Evolutionary conservation across 2,888 invertebrate species (phyloP), one percentile per base, ranked within the genome.

Genomic region (Drosophila bunnanda): DNA sequence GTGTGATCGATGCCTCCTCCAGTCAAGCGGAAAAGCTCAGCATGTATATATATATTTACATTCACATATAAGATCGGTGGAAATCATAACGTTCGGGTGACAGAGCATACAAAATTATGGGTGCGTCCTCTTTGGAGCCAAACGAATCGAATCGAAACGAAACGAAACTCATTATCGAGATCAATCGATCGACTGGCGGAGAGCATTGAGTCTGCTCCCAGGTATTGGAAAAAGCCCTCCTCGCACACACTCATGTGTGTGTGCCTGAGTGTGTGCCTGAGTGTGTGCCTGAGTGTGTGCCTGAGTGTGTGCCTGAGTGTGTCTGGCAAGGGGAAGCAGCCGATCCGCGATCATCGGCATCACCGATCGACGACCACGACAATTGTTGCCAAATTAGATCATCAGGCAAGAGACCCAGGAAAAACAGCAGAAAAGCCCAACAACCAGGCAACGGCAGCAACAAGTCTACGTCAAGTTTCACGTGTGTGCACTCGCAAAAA

Each of bases 361-460:
- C 34, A 50, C 59, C 75, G 61, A 59, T 68, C 69, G 69, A 71
- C 68, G 60, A 76, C 70, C 77, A 91, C 91, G 90, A 91, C 90
- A 90, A 90, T 89, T 91, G 89, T 90, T 90, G 90, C 90, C 89
- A 90, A 91, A 91, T 91, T 91, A 91, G 91, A 91, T 91, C 91
- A 91, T 90, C 91, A 90, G 86, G 60, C 74, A 25, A 43, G 15
- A 4, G 4, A 25, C 25, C 10, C 32, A 20, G 32, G 59, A 32
- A 60, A 60, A 60, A 12, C 22, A 30, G 30, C 59, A 13, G 28
- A 54, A 59, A 39, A 39, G 12, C 54, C 59, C 34, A 60, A 43
- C 22, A 34, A 34, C 13, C 50, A 32, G 30, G 50, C 60, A 56
- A 60, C 60, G 43, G 57, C 60, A 60, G 57, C 64, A 71, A 79